Evolutionary conservation across 2,888 invertebrate genomes (phyloP), one percentile per base, ranked within the genome.

Genomic region (Agrotis puta): DNA sequence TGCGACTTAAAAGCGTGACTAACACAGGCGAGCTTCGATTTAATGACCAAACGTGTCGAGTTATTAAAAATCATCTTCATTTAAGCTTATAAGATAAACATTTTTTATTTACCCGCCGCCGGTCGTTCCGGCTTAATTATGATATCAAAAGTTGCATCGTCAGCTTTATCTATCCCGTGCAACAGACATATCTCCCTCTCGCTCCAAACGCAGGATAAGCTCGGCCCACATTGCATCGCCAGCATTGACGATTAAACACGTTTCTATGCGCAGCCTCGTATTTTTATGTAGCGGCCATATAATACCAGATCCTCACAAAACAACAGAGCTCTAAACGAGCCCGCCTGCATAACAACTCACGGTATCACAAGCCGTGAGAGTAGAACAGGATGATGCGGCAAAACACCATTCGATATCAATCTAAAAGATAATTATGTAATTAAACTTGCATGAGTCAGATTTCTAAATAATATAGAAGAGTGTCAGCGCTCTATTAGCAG

Each of bases 231-330:
- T 85, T 90, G 92, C 92, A 93, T 92, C 93, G 88, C 88, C 87
- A 86, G 87, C 89, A 90, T 89, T 88, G 92, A 86, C 92, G 91
- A 95, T 96, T 96, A 95, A 94, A 94, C 96, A 96, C 95, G 96
- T 94, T 94, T 90, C 93, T 96, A 96, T 96, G 96, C 96, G 89
- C 86, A 87, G 93, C 87, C 94, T 94, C 95, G 96, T 94, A 94
- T 92, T 92, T 93, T 93, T 91, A 88, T 91, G 89, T 89, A 87
- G 73, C 80, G 83, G 57, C 76, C 77, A 77, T 82, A 77, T 76
- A 70, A 83, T 74, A 70, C 51, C 64, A 80, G 74, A 78, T 84
- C 80, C 80, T 75, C 68, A 77, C 77, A 86, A 79, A 84, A 84
- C 83, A 88, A 89, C 91, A 90, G 89, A 88, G 87, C 83, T 84